Conservation (phyloP, 2,113 vertebrate genomes). For the Heterotilapia buettikoferi region DNA sequence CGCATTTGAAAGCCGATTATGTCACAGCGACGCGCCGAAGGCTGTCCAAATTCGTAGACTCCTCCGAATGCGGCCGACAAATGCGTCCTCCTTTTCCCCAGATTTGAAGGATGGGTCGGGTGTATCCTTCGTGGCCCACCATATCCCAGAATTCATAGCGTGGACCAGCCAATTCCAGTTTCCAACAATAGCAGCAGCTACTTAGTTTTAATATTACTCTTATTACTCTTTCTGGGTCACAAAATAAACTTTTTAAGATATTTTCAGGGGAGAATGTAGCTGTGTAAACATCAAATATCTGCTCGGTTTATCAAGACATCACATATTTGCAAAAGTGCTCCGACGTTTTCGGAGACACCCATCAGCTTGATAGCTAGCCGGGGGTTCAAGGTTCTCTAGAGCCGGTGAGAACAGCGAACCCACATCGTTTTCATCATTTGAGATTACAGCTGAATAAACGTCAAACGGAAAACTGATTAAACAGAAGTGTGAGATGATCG, state of each 20-base stretch:
- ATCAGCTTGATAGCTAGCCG: background rate
- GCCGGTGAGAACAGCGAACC: fast-evolving
- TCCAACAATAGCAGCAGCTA: background rate
- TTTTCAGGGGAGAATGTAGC: background rate
- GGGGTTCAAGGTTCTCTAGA: background rate
- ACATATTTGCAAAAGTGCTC: background rate
- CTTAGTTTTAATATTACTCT: background rate
- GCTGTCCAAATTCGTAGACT: background rate
- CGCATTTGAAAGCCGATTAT: fast-evolving
- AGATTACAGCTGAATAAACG: background rate
- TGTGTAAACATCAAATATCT: fast-evolving
- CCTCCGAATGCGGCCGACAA: fast-evolving
- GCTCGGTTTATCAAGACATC: background rate
- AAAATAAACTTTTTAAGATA: background rate
- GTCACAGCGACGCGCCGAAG: fast-evolving
- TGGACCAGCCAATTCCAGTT: background rate
- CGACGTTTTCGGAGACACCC: background rate
- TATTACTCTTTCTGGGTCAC: background rate
- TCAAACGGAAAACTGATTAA: fast-evolving
- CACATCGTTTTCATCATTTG: fast-evolving
- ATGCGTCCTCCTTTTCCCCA: background rate
- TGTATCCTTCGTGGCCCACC: background rate
- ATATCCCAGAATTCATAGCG: background rate
- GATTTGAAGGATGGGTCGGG: background rate
- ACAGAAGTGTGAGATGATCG: background rate